A percentile compares a stretch with the other conserved stretches of the same genome.
These are phyloP conservation scores for Lepas anatifera DNA, from an alignment of 2,888 invertebrate genomes.

Conservation along the genomic window DNA sequence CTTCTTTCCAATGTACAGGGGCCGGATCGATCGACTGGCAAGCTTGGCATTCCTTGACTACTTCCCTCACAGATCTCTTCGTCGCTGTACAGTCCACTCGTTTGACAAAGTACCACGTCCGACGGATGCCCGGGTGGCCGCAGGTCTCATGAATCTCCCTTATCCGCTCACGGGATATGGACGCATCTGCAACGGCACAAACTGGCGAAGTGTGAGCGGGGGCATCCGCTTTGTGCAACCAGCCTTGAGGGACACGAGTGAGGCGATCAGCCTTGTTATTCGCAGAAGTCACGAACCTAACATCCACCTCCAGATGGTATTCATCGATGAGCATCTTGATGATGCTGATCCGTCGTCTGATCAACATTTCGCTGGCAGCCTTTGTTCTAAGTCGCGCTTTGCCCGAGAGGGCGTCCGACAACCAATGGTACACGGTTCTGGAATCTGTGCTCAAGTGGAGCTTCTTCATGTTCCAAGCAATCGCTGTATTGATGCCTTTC, in stretches of 20 bases:
- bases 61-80: neutral
- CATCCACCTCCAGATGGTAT: neutral
- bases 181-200: neutral
- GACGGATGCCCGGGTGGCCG: neutral
- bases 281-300: neutral
- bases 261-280: neutral
- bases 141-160: neutral
- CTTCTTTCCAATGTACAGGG: neutral
- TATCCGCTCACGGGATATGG: neutral
- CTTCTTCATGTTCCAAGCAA: neutral
- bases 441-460: neutral
- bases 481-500: neutral
- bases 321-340: neutral
- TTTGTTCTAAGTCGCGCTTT: neutral
- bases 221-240: too few relatives aligned
- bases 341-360: neutral
- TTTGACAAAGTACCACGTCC: constrained; percentile 3
- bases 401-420: neutral
- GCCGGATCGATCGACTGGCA: constrained; percentile 16
- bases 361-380: neutral
- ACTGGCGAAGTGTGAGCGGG: neutral
- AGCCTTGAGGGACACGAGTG: neutral
- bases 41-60: neutral
- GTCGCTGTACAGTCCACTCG: neutral
- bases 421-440: neutral